A percentile compares a stretch with the other conserved stretches of the same genome.
Evolutionary conservation across 2,888 invertebrate species (phyloP).

Genomic region (Hecatera dysodea): DNA sequence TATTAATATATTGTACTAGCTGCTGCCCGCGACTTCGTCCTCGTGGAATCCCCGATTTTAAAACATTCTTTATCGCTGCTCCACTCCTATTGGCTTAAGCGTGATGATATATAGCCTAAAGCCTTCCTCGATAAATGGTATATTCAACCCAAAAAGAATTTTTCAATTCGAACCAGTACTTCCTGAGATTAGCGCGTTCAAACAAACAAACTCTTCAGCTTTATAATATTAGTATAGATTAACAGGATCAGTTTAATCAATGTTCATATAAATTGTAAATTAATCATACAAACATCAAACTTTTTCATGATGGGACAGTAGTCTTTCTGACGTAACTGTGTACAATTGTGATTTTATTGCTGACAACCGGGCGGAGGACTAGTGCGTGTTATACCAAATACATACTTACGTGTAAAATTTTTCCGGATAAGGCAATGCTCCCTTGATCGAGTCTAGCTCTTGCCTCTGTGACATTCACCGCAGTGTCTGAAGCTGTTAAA

Average conservation of each 20-base stretch:
- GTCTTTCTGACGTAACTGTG: background rate
- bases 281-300: background rate
- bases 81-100: no score
- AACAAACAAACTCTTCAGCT: no score
- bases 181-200: no score
- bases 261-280: background rate
- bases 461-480: slow-evolving; percentile 56
- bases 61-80: no score
- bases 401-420: slow-evolving; percentile 53
- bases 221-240: no score
- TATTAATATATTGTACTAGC: no score
- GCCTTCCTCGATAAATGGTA: no score
- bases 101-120: no score
- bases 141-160: no score
- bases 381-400: background rate
- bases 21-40: no score
- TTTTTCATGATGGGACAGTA: background rate
- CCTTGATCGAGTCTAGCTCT: slow-evolving; percentile 59
- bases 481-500: slow-evolving; percentile 28
- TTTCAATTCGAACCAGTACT: no score
- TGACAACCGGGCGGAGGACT: background rate
- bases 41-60: no score
- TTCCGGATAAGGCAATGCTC: slow-evolving; percentile 53
- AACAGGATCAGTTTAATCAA: background rate
- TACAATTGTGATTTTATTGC: background rate